phyloP scores from a whole-genome alignment of 2,888 invertebrate species.

The Pammene fasciana region DNA sequence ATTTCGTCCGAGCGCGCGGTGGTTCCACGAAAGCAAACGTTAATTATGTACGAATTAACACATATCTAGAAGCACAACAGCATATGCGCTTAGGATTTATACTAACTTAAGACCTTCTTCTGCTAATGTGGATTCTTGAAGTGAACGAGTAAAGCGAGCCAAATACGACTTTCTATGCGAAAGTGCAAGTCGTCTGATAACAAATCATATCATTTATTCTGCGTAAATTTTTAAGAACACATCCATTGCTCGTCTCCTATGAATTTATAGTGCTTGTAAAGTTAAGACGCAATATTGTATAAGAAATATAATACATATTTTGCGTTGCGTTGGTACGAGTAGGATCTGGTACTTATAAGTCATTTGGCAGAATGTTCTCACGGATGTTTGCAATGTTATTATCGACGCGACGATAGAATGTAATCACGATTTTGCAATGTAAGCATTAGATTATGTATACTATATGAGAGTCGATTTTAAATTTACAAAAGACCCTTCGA shows the following conservation, averaged over 20 bases:
- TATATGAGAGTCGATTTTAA: background rate
- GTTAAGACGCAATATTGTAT: conserved; percentile 3
- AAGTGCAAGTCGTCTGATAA: conserved; percentile 25
- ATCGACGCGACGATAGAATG: background rate
- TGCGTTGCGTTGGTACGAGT: background rate
- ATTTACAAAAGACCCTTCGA: no score
- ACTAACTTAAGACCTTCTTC: conserved; percentile 3
- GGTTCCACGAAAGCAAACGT: conserved; percentile 24
- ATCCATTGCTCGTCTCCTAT: background rate
- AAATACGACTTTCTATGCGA: conserved; percentile 30
- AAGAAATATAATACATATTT: background rate
- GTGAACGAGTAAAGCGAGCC: conserved; percentile 27
- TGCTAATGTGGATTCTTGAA: conserved; percentile 15
- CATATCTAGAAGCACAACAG: background rate
- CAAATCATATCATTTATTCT: conserved; percentile 18
- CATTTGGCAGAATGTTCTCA: conserved; percentile 22
- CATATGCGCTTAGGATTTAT: background rate
- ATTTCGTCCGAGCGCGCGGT: conserved; percentile 9
- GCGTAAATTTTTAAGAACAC: background rate
- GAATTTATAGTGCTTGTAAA: background rate
- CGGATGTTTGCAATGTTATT: conserved; percentile 21
- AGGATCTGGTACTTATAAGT: background rate
- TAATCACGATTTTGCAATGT: conserved; percentile 22
- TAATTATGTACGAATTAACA: conserved; percentile 27
- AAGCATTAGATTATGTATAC: background rate